Evolutionary conservation across 2,113 vertebrate species (phyloP), one percentile per base, ranked within the genome.

Genomic region (Ictalurus punctatus): DNA sequence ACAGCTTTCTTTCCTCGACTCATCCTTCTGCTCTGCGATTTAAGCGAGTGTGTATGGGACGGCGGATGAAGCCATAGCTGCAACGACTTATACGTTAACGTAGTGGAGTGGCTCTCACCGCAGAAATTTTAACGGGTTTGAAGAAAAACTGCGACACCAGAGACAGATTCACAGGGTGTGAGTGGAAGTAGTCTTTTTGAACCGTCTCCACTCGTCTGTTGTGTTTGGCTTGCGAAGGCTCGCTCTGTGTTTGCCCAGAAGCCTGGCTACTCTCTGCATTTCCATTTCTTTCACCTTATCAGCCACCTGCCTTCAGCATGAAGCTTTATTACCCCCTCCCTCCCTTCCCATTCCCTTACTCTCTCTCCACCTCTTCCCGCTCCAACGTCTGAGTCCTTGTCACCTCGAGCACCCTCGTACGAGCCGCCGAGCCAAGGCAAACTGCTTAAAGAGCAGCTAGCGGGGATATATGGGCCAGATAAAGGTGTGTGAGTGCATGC

Each of bases 281-380:
- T 86, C 73, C 83, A 88, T 86, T 89, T 80, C 86, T 86, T 91
- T 91, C 88, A 92, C 91, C 91, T 92, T 88, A 91, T 92, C 91
- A 89, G 78, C 89, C 90, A 89, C 90, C 92, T 90, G 91, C 87
- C 83, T 87, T 81, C 65, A 87, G 89, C 69, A 87, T 17, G 67
- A 58, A 85, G 52, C 74, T 73, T 56, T 61, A 87, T 67, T 81
- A 61, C 16, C 74, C 37, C 34, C 25, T 56, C 37, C 34, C 23
- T 56, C 44, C 30, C 44, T 52, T 78, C 67, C 56, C 52, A 1
- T 67, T 74, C 61, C 85, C 21, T 37, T 44, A 30, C 63, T 87
- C 59, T 80, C 44, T 87, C 69, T 59, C 69, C 44, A 40, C 78
- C 30, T 73, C 88, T 86, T 63, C 9, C 67, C 16, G 37, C 61